Percentiles rank a stretch among this genome's conserved stretches.
phyloP scores from a whole-genome alignment of 2,797 vertebrate genomes.

The Xiphorhynchus erythropygius region DNA sequence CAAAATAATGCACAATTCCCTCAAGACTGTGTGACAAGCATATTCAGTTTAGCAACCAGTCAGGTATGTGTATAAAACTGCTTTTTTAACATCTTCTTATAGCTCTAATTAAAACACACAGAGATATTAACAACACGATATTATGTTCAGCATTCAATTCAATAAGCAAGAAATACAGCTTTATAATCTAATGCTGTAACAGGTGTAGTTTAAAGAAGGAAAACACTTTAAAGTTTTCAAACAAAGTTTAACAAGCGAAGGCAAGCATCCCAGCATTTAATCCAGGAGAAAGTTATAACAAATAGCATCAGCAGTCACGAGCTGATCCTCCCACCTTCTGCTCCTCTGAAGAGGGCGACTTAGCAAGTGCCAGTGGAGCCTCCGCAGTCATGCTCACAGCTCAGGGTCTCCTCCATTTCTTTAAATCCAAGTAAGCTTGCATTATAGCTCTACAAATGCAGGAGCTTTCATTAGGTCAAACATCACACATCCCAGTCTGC shows the following conservation, averaged over 20 bases:
- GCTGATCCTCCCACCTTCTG: conserved; percentile 42
- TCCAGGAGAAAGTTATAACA: not conserved
- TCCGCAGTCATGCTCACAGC: not conserved
- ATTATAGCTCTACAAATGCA: not conserved
- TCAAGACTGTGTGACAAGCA: not conserved
- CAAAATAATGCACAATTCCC: not conserved
- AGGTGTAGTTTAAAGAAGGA: conserved; percentile 7
- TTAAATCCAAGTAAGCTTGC: not conserved
- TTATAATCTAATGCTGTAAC: not conserved
- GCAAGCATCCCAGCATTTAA: not conserved
- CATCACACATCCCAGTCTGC: not conserved
- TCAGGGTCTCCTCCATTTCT: not conserved
- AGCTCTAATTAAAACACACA: conserved; percentile 35
- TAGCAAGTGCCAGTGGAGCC: not conserved
- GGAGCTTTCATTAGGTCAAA: not conserved
- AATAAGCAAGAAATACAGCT: not conserved
- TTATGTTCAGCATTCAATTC: not conserved
- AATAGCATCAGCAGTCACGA: conserved; percentile 27
- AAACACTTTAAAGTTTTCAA: not conserved
- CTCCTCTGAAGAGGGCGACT: not conserved
- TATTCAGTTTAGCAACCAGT: conserved; percentile 3
- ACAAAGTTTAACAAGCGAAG: conserved; percentile 1
- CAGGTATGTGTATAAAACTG: conserved; percentile 28
- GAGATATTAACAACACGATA: not conserved
- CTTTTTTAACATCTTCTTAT: conserved; percentile 15